A percentile compares a stretch with the other conserved stretches of the same genome.
phyloP scores from a whole-genome alignment of 2,797 vertebrate genomes.

The Ctenopoma kingsleyae region DNA sequence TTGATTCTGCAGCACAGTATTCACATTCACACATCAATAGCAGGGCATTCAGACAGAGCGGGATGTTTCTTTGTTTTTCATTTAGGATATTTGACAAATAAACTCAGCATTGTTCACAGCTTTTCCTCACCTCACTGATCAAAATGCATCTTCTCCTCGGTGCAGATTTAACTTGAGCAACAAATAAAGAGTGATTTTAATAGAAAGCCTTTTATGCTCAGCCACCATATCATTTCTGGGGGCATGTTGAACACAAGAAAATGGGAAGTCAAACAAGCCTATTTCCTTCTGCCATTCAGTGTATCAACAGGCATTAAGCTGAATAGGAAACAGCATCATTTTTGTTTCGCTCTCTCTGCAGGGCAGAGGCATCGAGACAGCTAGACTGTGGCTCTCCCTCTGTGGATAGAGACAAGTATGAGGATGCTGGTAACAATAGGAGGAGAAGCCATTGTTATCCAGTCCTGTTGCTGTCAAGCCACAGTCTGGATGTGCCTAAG shows the following conservation, averaged over 20 bases:
- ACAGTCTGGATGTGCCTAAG: constrained; percentile 44
- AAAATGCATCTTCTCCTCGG: constrained; percentile 36
- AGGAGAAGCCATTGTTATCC: constrained; percentile 67
- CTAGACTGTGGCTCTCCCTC: constrained; percentile 50
- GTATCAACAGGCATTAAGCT: constrained; percentile 69
- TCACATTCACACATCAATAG: constrained; percentile 12
- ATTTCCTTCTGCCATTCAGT: constrained; percentile 57
- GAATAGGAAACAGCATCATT: constrained; percentile 65
- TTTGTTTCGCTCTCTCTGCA: constrained; percentile 55
- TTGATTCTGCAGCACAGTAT: constrained; percentile 30
- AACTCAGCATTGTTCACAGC: constrained; percentile 17
- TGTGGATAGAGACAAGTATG: constrained; percentile 55
- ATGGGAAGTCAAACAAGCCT: constrained; percentile 65
- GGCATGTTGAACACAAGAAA: constrained; percentile 61
- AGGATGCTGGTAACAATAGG: constrained; percentile 64
- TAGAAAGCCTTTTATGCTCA: constrained; percentile 56
- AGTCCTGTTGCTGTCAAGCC: constrained; percentile 62
- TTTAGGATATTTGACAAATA: constrained; percentile 24
- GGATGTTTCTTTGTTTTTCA: constrained; percentile 18
- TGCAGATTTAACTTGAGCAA: constrained; percentile 41
- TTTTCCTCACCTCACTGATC: constrained; percentile 37
- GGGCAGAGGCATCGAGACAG: constrained; percentile 56
- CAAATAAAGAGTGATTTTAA: constrained; percentile 67
- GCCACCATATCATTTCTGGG: constrained; percentile 59
- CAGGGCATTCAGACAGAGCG: constrained; percentile 1